A percentile compares a stretch with the other conserved stretches of the same genome.
Conservation (phyloP, 2,888 invertebrate genomes). For the Limnephilus rhombicus region DNA sequence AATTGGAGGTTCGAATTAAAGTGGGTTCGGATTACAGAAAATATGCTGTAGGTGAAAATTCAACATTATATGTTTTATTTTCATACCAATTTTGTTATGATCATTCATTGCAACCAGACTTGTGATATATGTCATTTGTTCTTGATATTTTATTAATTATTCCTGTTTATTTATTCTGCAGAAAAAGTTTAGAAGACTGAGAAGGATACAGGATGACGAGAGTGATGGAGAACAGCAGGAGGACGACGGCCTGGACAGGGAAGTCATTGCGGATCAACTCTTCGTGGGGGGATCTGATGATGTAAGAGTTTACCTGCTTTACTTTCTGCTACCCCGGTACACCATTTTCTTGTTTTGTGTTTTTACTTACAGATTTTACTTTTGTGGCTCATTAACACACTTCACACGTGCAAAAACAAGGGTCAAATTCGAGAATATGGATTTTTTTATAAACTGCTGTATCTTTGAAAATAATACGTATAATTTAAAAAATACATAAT, state of each 20-base stretch:
- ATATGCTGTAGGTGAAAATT: too few species aligned
- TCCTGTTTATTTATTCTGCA: constrained; percentile 69
- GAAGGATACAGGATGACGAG: constrained; percentile 92
- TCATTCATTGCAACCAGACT: too few species aligned
- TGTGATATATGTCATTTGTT: not conserved
- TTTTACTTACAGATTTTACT: constrained; percentile 45
- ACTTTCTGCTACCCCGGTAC: not conserved
- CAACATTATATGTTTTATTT: too few species aligned
- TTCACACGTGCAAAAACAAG: too few species aligned
- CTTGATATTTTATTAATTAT: constrained; percentile 38
- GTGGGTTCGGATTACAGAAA: too few species aligned
- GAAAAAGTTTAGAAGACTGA: constrained; percentile 92
- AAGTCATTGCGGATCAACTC: constrained; percentile 92
- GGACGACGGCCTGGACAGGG: constrained; percentile 88
- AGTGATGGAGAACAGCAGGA: constrained; percentile 92
- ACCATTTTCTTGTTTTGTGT: constrained; percentile 55
- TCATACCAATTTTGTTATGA: too few species aligned
- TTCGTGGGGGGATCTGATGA: constrained; percentile 91
- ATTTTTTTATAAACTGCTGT: too few species aligned
- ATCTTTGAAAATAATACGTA: too few species aligned
- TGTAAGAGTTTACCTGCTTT: constrained; percentile 76
- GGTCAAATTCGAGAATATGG: too few species aligned
- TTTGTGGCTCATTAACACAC: not conserved
- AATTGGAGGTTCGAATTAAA: too few species aligned
- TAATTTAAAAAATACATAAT: too few species aligned